Percentiles rank a stretch among this genome's conserved stretches.
These are phyloP conservation scores for Eupsilia transversa DNA, from an alignment of 2,888 invertebrate genomes.

Conservation along the genomic window DNA sequence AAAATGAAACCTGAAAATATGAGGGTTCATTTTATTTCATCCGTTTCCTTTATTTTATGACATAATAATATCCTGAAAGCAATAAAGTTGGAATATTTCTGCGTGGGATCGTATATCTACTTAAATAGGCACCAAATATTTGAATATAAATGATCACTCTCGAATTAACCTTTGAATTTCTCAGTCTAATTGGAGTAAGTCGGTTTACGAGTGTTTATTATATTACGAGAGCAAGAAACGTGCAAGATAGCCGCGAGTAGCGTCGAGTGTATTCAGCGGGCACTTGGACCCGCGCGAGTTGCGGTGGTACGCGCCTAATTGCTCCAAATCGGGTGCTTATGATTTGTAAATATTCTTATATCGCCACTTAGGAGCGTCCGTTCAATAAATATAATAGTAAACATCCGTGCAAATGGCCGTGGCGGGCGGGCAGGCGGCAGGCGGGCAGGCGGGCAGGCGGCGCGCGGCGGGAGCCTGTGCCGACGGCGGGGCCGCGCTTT, in stretches of 20 bases:
- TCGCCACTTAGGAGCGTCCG: conserved; percentile 86
- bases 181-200: conserved; percentile 55
- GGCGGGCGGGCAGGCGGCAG: conserved; percentile 75
- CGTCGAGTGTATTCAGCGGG: conserved; percentile 57
- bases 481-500: conserved; percentile 77
- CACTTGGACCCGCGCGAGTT: conserved; percentile 59
- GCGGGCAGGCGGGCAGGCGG: conserved; percentile 73
- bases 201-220: conserved; percentile 49
- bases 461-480: conserved; percentile 73
- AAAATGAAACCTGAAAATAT: conserved; percentile 35
- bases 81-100: conserved; percentile 29
- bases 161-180: conserved; percentile 53
- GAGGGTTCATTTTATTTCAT: conserved; percentile 39
- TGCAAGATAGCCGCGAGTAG: conserved; percentile 26
- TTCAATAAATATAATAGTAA: conserved; percentile 91
- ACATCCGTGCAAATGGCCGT: conserved; percentile 91
- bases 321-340: conserved; percentile 78
- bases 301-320: conserved; percentile 72
- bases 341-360: conserved; percentile 88
- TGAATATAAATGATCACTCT: conserved; percentile 40
- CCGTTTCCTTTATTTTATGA: conserved; percentile 50
- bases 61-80: conserved; percentile 52
- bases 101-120: conserved; percentile 8
- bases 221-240: conserved; percentile 31
- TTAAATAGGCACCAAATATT: conserved; percentile 4